Conservation (phyloP, 2,888 invertebrate species). For the Nephrotoma flavescens region DNA sequence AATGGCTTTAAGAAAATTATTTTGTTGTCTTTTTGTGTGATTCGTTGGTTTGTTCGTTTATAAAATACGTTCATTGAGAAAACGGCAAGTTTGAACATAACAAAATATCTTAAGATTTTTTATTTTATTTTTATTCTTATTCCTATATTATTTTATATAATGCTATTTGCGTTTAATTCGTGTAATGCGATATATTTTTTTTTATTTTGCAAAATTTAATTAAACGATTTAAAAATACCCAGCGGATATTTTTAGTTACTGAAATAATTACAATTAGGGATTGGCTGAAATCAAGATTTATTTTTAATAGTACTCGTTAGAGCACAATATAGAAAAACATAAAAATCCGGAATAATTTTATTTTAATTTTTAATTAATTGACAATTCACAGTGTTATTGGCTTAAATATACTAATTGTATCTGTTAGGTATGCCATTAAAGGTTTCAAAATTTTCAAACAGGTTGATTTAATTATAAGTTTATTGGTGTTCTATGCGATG, state of each 20-base stretch:
- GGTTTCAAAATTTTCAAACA: too few relatives aligned
- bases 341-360: too few relatives aligned
- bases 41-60: not conserved
- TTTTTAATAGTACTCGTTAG: not conserved
- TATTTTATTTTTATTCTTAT: not conserved
- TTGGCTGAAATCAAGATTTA: not conserved
- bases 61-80: not conserved
- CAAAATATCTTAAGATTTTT: not conserved
- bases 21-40: not conserved
- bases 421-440: too few relatives aligned
- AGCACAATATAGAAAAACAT: not conserved
- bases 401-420: too few relatives aligned
- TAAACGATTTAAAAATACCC: not conserved
- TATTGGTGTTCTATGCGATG: too few relatives aligned
- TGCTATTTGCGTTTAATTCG: not conserved
- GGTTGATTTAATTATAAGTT: too few relatives aligned
- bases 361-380: too few relatives aligned
- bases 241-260: not conserved
- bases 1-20: not conserved
- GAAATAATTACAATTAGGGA: not conserved
- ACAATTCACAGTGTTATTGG: too few relatives aligned
- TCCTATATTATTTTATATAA: not conserved
- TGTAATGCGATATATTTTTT: not conserved
- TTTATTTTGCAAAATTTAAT: not conserved
- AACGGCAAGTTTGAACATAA: not conserved